A percentile compares a stretch with the other conserved stretches of the same genome.
phyloP scores from a whole-genome alignment of 2,113 vertebrate species.

The Eolophus roseicapilla region DNA sequence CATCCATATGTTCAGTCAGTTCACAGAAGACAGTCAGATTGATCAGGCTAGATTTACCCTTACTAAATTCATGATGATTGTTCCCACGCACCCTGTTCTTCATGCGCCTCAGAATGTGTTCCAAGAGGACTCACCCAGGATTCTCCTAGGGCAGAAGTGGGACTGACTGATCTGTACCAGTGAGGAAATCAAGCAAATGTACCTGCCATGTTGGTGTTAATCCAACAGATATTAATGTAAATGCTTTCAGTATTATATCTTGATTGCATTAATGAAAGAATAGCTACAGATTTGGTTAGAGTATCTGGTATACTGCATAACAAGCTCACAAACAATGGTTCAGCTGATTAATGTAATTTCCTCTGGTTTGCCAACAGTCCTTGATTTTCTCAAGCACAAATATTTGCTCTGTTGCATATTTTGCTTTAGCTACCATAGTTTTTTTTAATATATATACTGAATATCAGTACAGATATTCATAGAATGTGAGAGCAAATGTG shows the following conservation, averaged over 20 bases:
- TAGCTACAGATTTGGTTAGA: neutral
- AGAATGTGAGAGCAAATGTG: neutral
- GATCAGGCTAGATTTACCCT: neutral
- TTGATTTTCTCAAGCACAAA: neutral
- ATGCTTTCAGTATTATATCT: neutral
- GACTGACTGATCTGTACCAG: neutral
- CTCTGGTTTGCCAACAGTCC: neutral
- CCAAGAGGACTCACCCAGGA: neutral
- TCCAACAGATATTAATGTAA: neutral
- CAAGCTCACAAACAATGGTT: neutral
- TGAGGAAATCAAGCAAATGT: neutral
- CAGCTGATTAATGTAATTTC: neutral
- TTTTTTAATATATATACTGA: neutral
- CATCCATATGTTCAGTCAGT: neutral
- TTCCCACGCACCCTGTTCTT: neutral
- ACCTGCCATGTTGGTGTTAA: neutral
- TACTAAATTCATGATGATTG: neutral
- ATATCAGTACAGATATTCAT: neutral
- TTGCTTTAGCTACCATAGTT: neutral
- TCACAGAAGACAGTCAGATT: neutral
- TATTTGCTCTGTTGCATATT: neutral
- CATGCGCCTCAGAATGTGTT: neutral
- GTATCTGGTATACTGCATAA: neutral
- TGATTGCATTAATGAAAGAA: neutral
- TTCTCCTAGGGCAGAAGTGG: neutral